phyloP scores from a whole-genome alignment of 2,113 vertebrate genomes.

The Nothocercus nigrocapillus region DNA sequence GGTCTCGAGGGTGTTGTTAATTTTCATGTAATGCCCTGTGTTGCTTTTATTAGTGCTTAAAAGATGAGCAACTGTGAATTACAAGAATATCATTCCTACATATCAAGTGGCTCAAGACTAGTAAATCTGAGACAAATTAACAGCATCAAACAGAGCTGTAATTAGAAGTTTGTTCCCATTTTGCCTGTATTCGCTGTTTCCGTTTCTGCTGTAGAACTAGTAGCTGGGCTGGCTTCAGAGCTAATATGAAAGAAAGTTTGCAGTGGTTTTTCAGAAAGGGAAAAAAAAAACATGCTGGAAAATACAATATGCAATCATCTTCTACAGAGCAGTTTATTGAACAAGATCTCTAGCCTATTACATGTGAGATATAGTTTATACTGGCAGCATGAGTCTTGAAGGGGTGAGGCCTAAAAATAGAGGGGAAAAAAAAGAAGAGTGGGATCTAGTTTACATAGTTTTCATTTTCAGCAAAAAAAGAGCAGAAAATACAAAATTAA shows the following conservation, averaged over 20 bases:
- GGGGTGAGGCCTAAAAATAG: background rate
- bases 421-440: background rate
- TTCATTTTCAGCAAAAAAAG: constrained; percentile 35
- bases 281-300: constrained; percentile 4
- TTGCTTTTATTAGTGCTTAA: constrained; percentile 8
- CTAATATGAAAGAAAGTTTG: background rate
- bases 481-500: constrained; percentile 37
- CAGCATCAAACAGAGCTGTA: background rate
- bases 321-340: constrained; percentile 17
- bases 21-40: background rate
- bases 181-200: background rate
- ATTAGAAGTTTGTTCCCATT: background rate
- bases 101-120: background rate
- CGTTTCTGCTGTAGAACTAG: background rate
- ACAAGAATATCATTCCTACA: background rate
- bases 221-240: background rate
- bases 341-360: background rate
- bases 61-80: background rate
- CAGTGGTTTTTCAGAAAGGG: background rate
- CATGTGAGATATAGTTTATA: constrained; percentile 1
- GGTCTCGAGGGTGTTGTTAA: background rate
- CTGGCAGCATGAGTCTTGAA: background rate
- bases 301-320: constrained; percentile 6
- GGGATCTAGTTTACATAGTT: constrained; percentile 28
- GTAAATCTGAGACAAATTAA: background rate